phyloP scores from a whole-genome alignment of 92 coral and sea anemone genomes.

The Heteractis magnifica region DNA sequence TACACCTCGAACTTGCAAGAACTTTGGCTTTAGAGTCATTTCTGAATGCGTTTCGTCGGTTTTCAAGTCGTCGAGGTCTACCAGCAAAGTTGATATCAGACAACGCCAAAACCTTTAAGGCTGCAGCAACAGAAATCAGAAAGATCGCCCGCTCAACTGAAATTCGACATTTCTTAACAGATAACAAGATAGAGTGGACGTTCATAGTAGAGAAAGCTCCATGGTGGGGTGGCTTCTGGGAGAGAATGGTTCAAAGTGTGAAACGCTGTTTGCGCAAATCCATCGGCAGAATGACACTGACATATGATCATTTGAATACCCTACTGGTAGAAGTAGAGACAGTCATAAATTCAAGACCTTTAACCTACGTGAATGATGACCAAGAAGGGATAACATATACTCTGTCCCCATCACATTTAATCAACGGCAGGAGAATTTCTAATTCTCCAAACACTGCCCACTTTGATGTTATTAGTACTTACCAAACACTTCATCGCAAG shows the following conservation, averaged over 20 bases:
- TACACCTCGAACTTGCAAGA: conserved; percentile 47
- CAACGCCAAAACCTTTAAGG: conserved; percentile 44
- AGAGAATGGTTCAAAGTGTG: conserved; percentile 18
- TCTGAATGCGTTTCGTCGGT: conserved; percentile 42
- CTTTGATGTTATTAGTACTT: conserved; percentile 52
- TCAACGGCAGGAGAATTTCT: conserved; percentile 49
- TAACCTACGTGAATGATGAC: conserved; percentile 34
- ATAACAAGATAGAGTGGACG: conserved; percentile 49
- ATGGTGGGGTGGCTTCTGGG: conserved; percentile 62
- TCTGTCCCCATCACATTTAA: conserved; percentile 56
- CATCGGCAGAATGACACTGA: conserved; percentile 20
- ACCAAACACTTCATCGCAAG: conserved; percentile 31
- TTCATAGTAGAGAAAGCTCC: conserved; percentile 55
- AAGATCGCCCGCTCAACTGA: conserved; percentile 34
- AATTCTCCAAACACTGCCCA: conserved; percentile 39
- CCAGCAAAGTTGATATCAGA: conserved; percentile 40
- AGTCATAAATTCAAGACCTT: conserved; percentile 30
- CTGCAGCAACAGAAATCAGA: conserved; percentile 33
- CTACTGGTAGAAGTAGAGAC: conserved; percentile 28
- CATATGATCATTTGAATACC: conserved; percentile 34
- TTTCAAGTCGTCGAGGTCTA: conserved; percentile 43
- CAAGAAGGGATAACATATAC: conserved; percentile 32
- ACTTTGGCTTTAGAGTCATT: conserved; percentile 34
- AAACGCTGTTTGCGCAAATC: conserved; percentile 18
- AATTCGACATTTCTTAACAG: conserved; percentile 32